Evolutionary conservation across 2,113 vertebrate species (phyloP), one percentile per base, ranked within the genome.

Genomic region (Uria lomvia): DNA sequence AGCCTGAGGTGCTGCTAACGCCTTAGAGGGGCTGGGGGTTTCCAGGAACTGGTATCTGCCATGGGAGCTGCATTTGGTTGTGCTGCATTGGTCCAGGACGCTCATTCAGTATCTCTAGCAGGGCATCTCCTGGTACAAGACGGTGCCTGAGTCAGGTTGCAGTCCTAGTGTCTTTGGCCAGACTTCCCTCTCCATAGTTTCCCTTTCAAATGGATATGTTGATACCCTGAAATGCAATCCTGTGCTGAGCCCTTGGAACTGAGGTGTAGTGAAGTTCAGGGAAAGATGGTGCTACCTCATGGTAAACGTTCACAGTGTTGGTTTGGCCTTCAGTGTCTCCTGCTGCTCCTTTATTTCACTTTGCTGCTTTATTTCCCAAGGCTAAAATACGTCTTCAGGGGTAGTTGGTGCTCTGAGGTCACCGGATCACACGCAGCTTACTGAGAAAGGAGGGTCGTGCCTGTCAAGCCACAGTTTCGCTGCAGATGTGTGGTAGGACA

Each of bases 361-460:
- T 60, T 5, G 10, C 38, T 63, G 60, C 52, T 42, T 76, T 53
- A 27, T 73, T 77, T 94, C 74, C 26, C 7, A 11, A 60, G 22
- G 19, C n/a, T 72, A 24, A 75, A 83, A 17, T 42, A 24, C 1
- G 3, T 38, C 43, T 53, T 58, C 3, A 8, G 36, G 67, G 45
- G 55, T 32, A 38, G 30, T 27, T 43, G 42, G 24, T 62, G 45
- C 30, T 5, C 60, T 62, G 42, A n/a, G 55, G 34, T 81, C 11
- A 3, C 58, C 5, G 4, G 34, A 26, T 68, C 15, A 11, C 8
- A 15, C 0, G 4, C 34, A n/a, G 43, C 21, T 45, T 58, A 8
- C 38, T 50, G 47, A 55, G 47, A 59, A 8, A 12, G 42, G 52
- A 32, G 43, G 24, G 30, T 32, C 3, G 2, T 75, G 42, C 52